Base-by-base conservation (phyloP, 2,113 vertebrate species). In the Chamaea fasciata region DNA sequence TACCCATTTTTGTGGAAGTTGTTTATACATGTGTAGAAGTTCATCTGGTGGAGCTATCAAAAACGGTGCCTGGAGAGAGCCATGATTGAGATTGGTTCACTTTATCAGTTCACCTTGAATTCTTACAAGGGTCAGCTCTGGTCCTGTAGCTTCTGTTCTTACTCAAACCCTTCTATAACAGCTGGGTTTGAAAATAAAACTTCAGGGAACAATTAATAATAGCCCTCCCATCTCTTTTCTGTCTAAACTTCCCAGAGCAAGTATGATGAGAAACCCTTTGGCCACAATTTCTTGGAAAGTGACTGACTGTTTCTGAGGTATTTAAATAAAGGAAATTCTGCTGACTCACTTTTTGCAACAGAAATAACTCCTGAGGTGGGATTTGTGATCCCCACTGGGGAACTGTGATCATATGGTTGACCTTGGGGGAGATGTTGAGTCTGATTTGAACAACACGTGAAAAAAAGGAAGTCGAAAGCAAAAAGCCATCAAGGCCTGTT, bases 21-120 rank as follows among this genome's bases (percentile, higher is more conserved):
- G 16, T 46, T 65, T 47, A 41, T 42, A 42, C 0, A 0, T 0
- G 0, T 24, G 20, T 68, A 33, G 42, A 50, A 53, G 53, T 76
- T 69, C 17, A 31, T 17, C 5, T 41, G 22, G 3, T 27, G 28
- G 19, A 31, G 21, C 15, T 28, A 13, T 35, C 47, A 71, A 30
- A 77, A 79, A 15, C 22, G 30, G 12, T 27, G 42, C n/a, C n/a
- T 49, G 37, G 18, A 60, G 8, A 50, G 20, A 82, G 30, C 14
- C 6, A 6, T 6, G 2, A 23, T 17, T 47, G 27, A 69, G 15
- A 21, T 28, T 42, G 13, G 8, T 75, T 52, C n/a, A 37, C 4
- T 35, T 42, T 56, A 42, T 7, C 17, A 2, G 7, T 46, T 70
- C 35, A 46, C 68, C 21, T 50, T 27, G 39, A 69, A 47, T 46